Base-by-base conservation (phyloP, 2,113 vertebrate species). In the Phalacrocorax pelagicus region DNA sequence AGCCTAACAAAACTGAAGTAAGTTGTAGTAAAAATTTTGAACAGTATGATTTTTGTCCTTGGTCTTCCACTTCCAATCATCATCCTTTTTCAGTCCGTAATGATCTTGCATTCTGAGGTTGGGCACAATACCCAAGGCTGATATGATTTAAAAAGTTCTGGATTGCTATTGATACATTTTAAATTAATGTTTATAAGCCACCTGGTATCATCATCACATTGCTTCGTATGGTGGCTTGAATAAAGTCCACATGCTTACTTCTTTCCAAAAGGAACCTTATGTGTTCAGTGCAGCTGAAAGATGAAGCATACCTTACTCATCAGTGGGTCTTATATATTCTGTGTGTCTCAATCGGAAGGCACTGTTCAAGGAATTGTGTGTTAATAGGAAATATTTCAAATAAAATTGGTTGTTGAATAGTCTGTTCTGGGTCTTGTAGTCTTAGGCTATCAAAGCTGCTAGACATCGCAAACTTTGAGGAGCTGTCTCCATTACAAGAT, bases 11-110 rank as follows among this genome's bases (percentile, higher is more conserved):
- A 91, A 85, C 12, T 38, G 19, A 52, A 87, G 34, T 24, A 52
- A 87, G 34, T 24, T 51, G 27, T 21, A 47, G 44, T 75, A 38
- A 87, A 58, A 70, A 42, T 55, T 78, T 79, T 82, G 19, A 63
- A n/a, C 4, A 7, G 5, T 36, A 9, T 78, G 29, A 17, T 79
- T 88, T 75, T 73, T 71, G 8, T 71, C 17, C 29, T 72, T 62
- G 18, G 19, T 66, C 11, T 1, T 81, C 4, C 0, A 0, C 47
- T 85, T 79, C 19, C 9, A 63, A 0, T 49, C 7, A 21, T 32
- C 29, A 52, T 47, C 8, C 3, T 70, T 90, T 84, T 85, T 61
- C 36, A 61, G 15, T 71, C 44, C 27, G 8, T 69, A 63, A 82
- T 0, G 3, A 14, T 75, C 30, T 88, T 75, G 10, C 3, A 47